Conservation (phyloP, 92 coral and sea anemone genomes). For the Palythoa grandis region DNA sequence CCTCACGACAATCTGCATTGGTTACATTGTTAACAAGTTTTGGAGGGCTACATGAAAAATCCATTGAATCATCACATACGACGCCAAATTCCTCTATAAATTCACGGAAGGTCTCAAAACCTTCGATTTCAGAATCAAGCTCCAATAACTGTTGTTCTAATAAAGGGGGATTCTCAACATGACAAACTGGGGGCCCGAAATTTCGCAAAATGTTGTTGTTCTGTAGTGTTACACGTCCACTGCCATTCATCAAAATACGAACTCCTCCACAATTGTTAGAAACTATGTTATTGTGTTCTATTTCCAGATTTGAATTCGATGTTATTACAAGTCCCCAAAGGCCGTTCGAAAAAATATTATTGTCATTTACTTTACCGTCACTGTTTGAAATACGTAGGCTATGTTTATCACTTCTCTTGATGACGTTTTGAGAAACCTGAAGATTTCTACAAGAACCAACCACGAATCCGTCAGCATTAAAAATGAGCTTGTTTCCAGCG, state of each 20-base stretch:
- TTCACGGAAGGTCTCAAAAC: background rate
- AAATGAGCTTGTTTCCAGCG: too few species aligned
- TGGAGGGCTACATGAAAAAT: background rate
- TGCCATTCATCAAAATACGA: slow-evolving; percentile 7
- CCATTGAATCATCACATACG: too few species aligned
- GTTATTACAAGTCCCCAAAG: slow-evolving; percentile 31
- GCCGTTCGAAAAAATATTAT: background rate
- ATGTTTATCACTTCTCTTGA: too few species aligned
- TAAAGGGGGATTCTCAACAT: background rate
- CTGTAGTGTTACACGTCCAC: slow-evolving; percentile 24
- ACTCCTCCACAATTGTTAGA: slow-evolving; percentile 19
- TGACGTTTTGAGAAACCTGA: background rate
- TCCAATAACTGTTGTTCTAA: background rate
- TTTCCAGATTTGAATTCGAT: background rate
- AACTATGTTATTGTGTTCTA: background rate
- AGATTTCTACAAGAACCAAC: background rate
- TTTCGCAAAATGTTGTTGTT: slow-evolving; percentile 1
- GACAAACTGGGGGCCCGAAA: slow-evolving; percentile 5
- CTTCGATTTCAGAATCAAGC: background rate
- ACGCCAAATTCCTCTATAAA: background rate
- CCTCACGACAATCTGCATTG: background rate
- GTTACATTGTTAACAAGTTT: background rate
- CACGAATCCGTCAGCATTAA: background rate
- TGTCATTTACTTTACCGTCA: background rate
- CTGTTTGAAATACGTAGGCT: background rate